Evolutionary conservation across 2,888 invertebrate species (phyloP), one percentile per base, ranked within the genome.

Genomic region (Punctoribates punctum): DNA sequence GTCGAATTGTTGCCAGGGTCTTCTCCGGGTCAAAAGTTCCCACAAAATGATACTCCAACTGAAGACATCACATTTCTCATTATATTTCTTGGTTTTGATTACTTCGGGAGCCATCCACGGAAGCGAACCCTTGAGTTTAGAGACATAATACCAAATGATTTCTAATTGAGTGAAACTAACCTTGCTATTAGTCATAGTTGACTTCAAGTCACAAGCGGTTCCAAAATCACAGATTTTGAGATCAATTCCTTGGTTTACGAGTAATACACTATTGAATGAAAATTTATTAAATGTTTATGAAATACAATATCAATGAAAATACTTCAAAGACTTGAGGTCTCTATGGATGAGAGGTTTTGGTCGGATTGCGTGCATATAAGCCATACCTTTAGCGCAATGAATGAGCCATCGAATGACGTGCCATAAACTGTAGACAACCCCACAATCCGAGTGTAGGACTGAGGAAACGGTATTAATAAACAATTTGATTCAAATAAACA

Each of bases 171-270:
- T 5, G 13, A 42, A 42, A 42, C 42, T 42, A 13, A 42, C 42
- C 42, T 11, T 42, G 11, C 42, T 42, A 8, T n/a, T 54, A 29
- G 96, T 96, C 96, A 98, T 96, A 82, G 93, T 90, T 6, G 96
- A 96, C 81, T 92, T 92, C 83, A 94, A 90, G 84, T 96, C 96
- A 81, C 93, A 95, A 4, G 95, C 96, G 4, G 96, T 97, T 74
- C 98, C 98, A 88, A 99, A 99, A 86, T 99, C 99, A 88, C 98
- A 98, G 79, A 99, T 95, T 87, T 99, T 99, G 13, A 42, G 42
- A 42, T 13, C 1, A 42, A 1, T 90, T 6, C 93, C 93, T 73
- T 91, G 91, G 83, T 91, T 89, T 73, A 95, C 90, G 73, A 99
- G 87, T 76, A 99, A 86, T 78, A 99, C 82, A 80, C 86, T 15